A percentile compares a stretch with the other conserved stretches of the same genome.
Conservation (phyloP, 2,113 vertebrate genomes). For the Thalassoma bifasciatum region DNA sequence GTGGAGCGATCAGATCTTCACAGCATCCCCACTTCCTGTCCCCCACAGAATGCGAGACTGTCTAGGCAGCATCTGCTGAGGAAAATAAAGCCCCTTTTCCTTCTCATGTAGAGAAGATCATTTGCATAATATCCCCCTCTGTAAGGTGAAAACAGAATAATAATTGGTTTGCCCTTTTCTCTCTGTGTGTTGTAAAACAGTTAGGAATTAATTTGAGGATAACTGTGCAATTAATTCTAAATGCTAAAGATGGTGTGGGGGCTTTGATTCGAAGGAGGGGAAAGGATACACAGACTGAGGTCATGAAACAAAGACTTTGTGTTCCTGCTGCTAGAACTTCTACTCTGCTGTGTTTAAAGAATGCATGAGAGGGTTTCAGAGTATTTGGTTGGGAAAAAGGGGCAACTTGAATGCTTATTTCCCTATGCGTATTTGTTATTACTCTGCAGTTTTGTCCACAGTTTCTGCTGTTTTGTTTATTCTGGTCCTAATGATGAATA, state of each 20-base stretch:
- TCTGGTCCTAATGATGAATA: constrained; percentile 73
- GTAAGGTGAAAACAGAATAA: constrained; percentile 89
- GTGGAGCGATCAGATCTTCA: constrained; percentile 79
- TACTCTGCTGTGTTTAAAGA: constrained; percentile 52
- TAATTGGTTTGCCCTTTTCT: constrained; percentile 89
- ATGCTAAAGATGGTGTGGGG: constrained; percentile 83
- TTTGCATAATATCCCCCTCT: constrained; percentile 88
- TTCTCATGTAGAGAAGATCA: constrained; percentile 85
- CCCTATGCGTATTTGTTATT: constrained; percentile 51
- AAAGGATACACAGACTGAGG: constrained; percentile 75
- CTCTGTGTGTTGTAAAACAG: constrained; percentile 88
- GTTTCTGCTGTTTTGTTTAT: constrained; percentile 51
- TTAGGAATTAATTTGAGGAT: constrained; percentile 90
- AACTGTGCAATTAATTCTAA: constrained; percentile 89
- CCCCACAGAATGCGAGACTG: constrained; percentile 73
- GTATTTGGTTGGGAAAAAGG: constrained; percentile 41
- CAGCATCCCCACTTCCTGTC: constrained; percentile 79
- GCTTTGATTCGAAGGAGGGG: constrained; percentile 72
- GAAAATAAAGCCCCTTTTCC: constrained; percentile 84
- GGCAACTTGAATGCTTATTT: constrained; percentile 48
- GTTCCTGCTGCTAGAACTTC: constrained; percentile 58
- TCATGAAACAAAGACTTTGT: constrained; percentile 77
- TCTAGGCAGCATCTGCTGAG: constrained; percentile 83
- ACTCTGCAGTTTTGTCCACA: constrained; percentile 46
- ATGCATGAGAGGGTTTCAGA: constrained; percentile 18